phyloP scores from a whole-genome alignment of 1,140 invertebrate genomes.

The Drosophila sp. region DNA sequence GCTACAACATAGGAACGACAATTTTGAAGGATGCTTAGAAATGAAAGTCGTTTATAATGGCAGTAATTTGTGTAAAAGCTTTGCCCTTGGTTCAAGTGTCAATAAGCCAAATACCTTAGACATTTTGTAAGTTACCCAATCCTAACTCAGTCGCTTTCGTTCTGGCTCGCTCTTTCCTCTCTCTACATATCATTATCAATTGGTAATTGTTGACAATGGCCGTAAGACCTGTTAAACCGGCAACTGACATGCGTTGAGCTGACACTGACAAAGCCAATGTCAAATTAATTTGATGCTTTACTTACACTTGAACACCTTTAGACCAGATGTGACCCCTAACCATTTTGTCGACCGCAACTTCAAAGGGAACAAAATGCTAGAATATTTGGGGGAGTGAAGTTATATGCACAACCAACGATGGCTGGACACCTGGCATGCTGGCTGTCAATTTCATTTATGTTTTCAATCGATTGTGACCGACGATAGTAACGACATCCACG shows the following conservation, averaged over 20 bases:
- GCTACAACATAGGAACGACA: conserved; percentile 7
- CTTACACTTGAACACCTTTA: conserved; percentile 56
- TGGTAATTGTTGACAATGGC: conserved; percentile 47
- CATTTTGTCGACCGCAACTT: conserved; percentile 41
- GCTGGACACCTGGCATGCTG: conserved; percentile 69
- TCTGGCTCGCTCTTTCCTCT: neutral
- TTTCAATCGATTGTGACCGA: conserved; percentile 76
- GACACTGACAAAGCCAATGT: conserved; percentile 76
- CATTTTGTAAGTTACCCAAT: conserved; percentile 26
- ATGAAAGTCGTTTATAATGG: conserved; percentile 43
- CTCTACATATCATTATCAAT: conserved; percentile 70
- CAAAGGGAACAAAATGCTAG: conserved; percentile 50
- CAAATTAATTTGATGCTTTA: conserved; percentile 78
- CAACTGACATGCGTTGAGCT: conserved; percentile 54
- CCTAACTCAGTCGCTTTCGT: conserved; percentile 11
- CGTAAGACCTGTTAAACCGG: conserved; percentile 34
- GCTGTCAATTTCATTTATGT: conserved; percentile 81
- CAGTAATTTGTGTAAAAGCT: conserved; percentile 64
- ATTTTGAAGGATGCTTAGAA: conserved; percentile 28
- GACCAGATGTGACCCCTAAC: conserved; percentile 24
- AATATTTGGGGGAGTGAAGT: conserved; percentile 37
- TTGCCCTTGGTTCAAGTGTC: conserved; percentile 48
- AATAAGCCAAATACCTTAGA: conserved; percentile 58
- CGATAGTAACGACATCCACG: conserved; percentile 47
- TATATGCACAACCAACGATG: conserved; percentile 11